Evolutionary conservation across 2,113 vertebrate genomes (phyloP).

Genomic region (Cephalopterus ornatus): DNA sequence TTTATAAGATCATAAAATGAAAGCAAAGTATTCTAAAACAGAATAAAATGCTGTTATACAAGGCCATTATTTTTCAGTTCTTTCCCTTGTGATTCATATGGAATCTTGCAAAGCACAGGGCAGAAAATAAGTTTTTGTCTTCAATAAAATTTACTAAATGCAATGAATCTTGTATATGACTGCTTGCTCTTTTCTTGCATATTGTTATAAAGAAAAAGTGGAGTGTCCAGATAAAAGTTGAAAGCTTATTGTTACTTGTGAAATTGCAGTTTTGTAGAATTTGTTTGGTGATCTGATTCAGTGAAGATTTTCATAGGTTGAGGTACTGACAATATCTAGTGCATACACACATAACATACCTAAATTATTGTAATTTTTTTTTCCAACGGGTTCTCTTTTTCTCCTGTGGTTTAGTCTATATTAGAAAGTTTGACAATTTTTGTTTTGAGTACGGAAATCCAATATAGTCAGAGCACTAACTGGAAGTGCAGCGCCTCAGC

Average conservation of each 20-base stretch:
- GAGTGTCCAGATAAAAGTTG: not conserved
- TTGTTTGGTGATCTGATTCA: not conserved
- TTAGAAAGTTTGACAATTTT: not conserved
- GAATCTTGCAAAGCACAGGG: not conserved
- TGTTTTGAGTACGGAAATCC: not conserved
- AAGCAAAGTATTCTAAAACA: not conserved
- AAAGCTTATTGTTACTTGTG: not conserved
- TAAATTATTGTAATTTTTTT: not conserved
- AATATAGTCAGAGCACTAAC: not conserved
- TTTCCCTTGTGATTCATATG: not conserved
- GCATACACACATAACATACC: not conserved
- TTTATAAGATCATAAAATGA: not conserved
- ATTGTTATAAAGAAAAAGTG: not conserved
- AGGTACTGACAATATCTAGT: not conserved
- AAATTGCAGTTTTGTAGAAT: not conserved
- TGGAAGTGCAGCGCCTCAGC: fast-evolving
- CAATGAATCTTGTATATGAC: not conserved
- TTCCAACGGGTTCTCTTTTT: not conserved
- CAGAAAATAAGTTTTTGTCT: not conserved
- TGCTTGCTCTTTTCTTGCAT: not conserved
- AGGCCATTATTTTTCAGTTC: not conserved
- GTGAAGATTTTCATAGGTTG: not conserved
- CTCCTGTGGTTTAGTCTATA: not conserved
- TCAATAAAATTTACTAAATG: not conserved
- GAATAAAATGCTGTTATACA: not conserved